Percentiles rank a stretch among this genome's conserved stretches.
Evolutionary conservation across 2,113 vertebrate species (phyloP).

Genomic region (Dicentrarchus labrax): DNA sequence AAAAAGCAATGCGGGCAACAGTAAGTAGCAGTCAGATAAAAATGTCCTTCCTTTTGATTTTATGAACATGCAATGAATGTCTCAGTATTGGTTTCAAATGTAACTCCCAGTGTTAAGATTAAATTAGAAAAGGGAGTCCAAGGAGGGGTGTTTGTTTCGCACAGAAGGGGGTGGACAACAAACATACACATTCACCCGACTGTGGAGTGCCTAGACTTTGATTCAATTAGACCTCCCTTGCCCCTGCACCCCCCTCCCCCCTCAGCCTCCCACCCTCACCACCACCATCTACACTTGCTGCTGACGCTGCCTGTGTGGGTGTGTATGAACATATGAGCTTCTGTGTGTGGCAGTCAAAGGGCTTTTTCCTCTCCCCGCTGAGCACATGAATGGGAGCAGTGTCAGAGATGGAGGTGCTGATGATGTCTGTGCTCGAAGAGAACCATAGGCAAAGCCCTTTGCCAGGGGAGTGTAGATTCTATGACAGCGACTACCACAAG

Average conservation of each 20-base stretch:
- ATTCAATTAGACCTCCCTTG: constrained; percentile 77
- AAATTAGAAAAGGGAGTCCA: constrained; percentile 11
- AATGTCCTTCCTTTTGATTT: constrained; percentile 65
- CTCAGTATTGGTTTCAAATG: constrained; percentile 38
- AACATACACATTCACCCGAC: constrained; percentile 37
- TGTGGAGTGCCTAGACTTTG: constrained; percentile 74
- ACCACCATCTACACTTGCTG: constrained; percentile 59
- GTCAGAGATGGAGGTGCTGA: constrained; percentile 82
- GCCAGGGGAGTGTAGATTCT: constrained; percentile 80
- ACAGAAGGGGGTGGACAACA: constrained; percentile 28
- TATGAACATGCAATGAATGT: constrained; percentile 19
- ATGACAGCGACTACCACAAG: constrained; percentile 80
- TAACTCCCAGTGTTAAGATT: constrained; percentile 16
- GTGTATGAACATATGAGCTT: constrained; percentile 70
- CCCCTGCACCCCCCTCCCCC: constrained; percentile 44
- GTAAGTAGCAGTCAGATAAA: constrained; percentile 86
- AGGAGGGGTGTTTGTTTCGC: constrained; percentile 33
- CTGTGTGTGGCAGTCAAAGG: constrained; percentile 75
- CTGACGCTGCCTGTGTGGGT: constrained; percentile 76
- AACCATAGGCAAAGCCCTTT: constrained; percentile 73
- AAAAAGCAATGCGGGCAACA: constrained; percentile 91
- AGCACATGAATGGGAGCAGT: constrained; percentile 81
- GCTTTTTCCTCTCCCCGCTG: constrained; percentile 61
- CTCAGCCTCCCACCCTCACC: constrained; percentile 31
- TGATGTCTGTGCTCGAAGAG: constrained; percentile 82